These are phyloP conservation scores for Lophotriccus pileatus DNA, from an alignment of 2,797 vertebrate genomes.

Conservation along the genomic window DNA sequence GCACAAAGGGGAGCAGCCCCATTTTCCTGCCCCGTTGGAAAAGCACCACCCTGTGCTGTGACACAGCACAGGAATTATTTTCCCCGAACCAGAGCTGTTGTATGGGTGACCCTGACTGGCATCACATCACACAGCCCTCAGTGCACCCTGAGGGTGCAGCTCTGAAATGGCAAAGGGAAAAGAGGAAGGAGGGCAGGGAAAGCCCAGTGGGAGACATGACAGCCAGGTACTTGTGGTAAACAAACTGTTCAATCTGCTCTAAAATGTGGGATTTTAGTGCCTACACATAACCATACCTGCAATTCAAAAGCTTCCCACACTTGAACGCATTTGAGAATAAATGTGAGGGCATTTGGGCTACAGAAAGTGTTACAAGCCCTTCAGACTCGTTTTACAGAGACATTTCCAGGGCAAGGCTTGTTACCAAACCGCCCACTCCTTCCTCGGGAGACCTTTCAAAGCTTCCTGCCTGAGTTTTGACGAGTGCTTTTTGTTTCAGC, in stretches of 20 bases:
- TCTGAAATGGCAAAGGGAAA: neutral
- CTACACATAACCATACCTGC: constrained; percentile 49
- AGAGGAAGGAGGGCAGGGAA: neutral
- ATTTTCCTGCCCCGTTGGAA: neutral
- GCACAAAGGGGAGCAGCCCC: neutral
- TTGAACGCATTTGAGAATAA: constrained; percentile 49
- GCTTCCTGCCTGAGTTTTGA: neutral
- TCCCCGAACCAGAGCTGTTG: neutral
- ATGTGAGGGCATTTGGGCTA: constrained; percentile 2
- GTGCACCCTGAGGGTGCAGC: neutral
- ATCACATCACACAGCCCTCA: fast-evolving
- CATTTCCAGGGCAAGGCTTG: constrained; percentile 43
- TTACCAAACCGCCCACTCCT: constrained; percentile 22
- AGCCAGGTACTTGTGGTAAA: neutral
- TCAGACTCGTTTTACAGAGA: neutral
- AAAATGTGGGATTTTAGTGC: constrained; percentile 45
- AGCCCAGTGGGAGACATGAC: neutral
- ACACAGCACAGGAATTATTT: neutral
- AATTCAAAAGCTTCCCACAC: constrained; percentile 51
- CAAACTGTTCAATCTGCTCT: neutral
- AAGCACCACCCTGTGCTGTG: fast-evolving
- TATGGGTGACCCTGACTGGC: fast-evolving
- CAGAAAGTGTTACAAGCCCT: constrained; percentile 6
- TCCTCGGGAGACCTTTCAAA: constrained; percentile 50
- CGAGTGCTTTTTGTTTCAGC: neutral